Evolutionary conservation across 2,888 invertebrate species (phyloP).

Genomic region (Stenurella melanura): DNA sequence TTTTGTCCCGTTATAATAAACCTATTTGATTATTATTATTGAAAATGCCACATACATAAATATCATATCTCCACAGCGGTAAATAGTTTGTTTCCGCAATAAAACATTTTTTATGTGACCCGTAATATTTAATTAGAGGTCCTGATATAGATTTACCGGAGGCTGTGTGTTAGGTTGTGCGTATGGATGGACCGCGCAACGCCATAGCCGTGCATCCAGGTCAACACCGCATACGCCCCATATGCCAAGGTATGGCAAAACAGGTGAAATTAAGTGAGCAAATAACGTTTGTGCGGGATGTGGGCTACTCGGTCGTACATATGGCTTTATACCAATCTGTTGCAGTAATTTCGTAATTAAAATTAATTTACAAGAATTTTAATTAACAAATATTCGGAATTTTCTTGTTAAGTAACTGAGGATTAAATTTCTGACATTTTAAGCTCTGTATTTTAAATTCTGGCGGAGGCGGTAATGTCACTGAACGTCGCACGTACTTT

Average conservation of each 20-base stretch:
- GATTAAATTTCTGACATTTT: background rate
- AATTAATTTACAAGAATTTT: background rate
- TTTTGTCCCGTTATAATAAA: too few relatives aligned
- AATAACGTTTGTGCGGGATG: constrained; percentile 13
- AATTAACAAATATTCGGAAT: background rate
- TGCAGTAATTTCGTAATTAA: background rate
- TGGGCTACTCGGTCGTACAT: constrained; percentile 19
- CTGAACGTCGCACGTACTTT: background rate
- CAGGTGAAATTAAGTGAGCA: constrained; percentile 20
- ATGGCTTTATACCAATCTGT: background rate
- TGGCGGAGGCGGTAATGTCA: background rate
- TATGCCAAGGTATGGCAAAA: background rate
- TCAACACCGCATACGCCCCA: constrained; percentile 36
- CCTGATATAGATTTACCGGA: constrained; percentile 35
- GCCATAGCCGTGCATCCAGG: constrained; percentile 39
- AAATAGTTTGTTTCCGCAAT: background rate
- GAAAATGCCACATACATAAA: too few relatives aligned
- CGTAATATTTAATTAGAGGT: constrained; percentile 13
- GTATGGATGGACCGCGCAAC: constrained; percentile 33
- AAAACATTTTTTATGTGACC: background rate
- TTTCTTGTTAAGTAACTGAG: background rate
- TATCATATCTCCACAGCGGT: background rate
- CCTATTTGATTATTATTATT: too few relatives aligned
- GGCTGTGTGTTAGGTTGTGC: constrained; percentile 31
- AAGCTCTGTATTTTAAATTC: background rate